Base-by-base conservation (phyloP, 2,888 invertebrate genomes). In the Idaea biselata region DNA sequence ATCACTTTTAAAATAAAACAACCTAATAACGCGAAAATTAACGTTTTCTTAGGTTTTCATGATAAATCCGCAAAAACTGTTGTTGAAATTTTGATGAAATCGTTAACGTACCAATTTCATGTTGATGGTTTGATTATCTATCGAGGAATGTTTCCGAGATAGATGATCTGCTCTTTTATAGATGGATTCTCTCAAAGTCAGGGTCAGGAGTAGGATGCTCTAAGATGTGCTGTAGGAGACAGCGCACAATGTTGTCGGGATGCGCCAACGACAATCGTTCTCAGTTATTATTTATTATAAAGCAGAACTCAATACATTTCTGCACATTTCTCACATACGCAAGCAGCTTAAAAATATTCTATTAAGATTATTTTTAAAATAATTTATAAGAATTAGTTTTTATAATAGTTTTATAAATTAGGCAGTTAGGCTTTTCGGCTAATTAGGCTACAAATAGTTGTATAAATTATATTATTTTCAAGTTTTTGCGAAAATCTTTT, bases 41-140 rank as follows among this genome's bases (percentile, higher is more conserved):
- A 25, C 25, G 1, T 25, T 25, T 25, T 5, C 25, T 25, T 25
- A 25, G 5, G 25, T 25, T 25, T 25, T 25, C 25, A 25, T 25
- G 25, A 25, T 25, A 25, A 25, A 25, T 25, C 25, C 14, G 18
- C 16, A 18, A 56, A 18, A 56, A 18, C 18, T 16, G 25, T 25
- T 25, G 5, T 25, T 25, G 5, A 25, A 5, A 25, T 0, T 61
- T 63, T 44, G 33, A 55, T 33, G 55, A 63, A 59, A 54, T 59
- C 62, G 53, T 59, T 18, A 61, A 87, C 89, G 79, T 84, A 91
- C 91, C 91, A 86, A 81, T 87, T 90, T 83, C 91, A 91, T 91
- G 88, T 79, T 89, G 88, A 18, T 68, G 81, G 75, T 72, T 73
- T 75, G 79, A 78, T 70, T 75, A 79, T 79, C 79, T 77, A 75